Base-by-base conservation (phyloP, 64 coral and sea anemone genomes). In the Actinia tenebrosa region DNA sequence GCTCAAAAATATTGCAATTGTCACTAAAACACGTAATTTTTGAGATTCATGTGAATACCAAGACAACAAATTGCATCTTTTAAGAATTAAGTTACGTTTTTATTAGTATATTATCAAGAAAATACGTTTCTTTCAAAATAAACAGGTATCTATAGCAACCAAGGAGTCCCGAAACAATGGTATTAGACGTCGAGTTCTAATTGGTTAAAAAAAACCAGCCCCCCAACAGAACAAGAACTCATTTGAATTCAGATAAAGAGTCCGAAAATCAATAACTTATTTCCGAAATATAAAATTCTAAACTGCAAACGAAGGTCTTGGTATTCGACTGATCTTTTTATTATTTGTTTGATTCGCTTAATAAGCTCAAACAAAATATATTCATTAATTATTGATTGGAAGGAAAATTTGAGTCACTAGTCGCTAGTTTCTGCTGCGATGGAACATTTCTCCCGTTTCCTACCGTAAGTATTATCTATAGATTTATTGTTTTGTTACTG, bases 391-490 rank as follows among this genome's bases (percentile, higher is more conserved):
- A 43, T 30, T 75, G 25, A 15, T 75, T 30, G n/a, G 25, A 16
- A 25, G 26, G 9, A 75, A 26, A 30, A 42, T 30, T 42, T 30
- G 42, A 75, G 25, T 75, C 3, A 9, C 2, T 3, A 72, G 26
- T 43, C 69, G 69, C 26, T 42, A 26, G 13, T 75, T 14, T 75
- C 69, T 75, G 10, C 6, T 4, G 77, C 56, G 10, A 89, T 89
- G 88, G 88, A 89, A 0, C 82, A 89, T 9, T 78, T 89, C 45
- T 58, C 80, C 19, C 88, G 88, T 3, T 83, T 89, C 30, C 43
- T 89, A 66, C 81, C 88, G 88, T 89, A 84, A 89, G 88, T 89
- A 54, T 56, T 3, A 53, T 89, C 66, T 68, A 71, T 78, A 56
- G 58, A 45, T 89, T 58, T 22, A 7, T 42, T 75, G 10, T 14